These are phyloP conservation scores for Plumapathes pennacea DNA, from an alignment of 92 coral and sea anemone genomes.

Conservation along the genomic window DNA sequence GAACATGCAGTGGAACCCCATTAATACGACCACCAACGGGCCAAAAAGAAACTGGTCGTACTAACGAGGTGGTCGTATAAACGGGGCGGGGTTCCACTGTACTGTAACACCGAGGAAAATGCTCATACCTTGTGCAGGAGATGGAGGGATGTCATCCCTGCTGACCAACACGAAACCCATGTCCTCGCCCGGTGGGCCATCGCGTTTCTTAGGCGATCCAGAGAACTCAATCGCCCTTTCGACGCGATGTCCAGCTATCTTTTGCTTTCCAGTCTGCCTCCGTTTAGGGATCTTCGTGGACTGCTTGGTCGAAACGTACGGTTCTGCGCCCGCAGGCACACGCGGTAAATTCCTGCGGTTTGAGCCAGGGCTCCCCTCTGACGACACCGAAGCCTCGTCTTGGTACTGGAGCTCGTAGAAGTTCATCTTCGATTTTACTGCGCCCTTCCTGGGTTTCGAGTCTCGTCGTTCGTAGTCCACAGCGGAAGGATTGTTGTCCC, in stretches of 20 bases:
- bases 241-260: conserved; percentile 16
- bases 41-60: too few species aligned
- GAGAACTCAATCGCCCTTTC: conserved; percentile 11
- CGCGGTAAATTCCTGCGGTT: conserved; percentile 69
- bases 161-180: conserved; percentile 66
- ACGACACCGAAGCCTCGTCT: conserved; percentile 13
- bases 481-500: conserved; percentile 47
- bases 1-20: too few species aligned
- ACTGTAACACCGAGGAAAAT: too few species aligned
- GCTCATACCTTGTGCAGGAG: conserved; percentile 54
- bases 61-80: too few species aligned
- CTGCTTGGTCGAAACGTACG: conserved; percentile 71
- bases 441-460: conserved; percentile 26
- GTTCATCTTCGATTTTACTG: background rate
- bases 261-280: conserved; percentile 55
- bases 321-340: conserved; percentile 60
- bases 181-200: conserved; percentile 43
- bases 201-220: conserved; percentile 8
- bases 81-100: too few species aligned
- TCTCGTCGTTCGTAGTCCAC: conserved; percentile 31
- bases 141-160: conserved; percentile 27
- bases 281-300: conserved; percentile 69
- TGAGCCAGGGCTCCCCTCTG: conserved; percentile 51
- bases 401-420: background rate
- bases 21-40: too few species aligned